Conservation (phyloP, 2,888 invertebrate genomes). For the Cremastobaeus sp. region DNA sequence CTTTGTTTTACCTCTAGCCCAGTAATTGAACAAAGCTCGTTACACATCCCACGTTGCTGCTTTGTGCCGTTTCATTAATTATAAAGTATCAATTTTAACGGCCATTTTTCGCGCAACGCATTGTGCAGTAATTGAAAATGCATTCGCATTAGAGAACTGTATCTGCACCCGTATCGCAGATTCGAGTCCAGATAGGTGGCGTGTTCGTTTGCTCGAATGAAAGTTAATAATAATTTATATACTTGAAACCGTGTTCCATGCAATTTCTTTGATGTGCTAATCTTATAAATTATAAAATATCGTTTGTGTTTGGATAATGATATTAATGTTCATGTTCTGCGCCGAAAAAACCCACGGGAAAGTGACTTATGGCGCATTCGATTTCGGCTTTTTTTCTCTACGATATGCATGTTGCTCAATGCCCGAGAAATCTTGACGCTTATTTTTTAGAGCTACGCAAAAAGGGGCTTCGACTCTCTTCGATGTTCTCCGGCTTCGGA, state of each 20-base stretch:
- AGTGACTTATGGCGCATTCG: slow-evolving; percentile 28
- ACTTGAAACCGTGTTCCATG: slow-evolving; percentile 12
- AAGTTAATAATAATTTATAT: slow-evolving; percentile 49
- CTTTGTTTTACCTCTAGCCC: slow-evolving; percentile 34
- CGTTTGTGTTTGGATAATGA: slow-evolving; percentile 1
- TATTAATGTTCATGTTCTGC: not conserved
- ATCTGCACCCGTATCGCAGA: slow-evolving; percentile 34
- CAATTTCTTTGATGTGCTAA: slow-evolving; percentile 20
- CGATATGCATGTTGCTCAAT: too few species aligned
- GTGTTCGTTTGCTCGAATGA: slow-evolving; percentile 16
- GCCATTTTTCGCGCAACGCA: slow-evolving; percentile 1
- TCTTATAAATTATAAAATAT: slow-evolving; percentile 34
- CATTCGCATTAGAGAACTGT: slow-evolving; percentile 23
- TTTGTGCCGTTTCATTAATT: slow-evolving; percentile 32
- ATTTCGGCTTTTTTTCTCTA: not conserved
- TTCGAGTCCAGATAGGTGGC: slow-evolving; percentile 15
- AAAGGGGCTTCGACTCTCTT: too few species aligned
- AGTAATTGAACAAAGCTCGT: slow-evolving; percentile 21
- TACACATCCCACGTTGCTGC: slow-evolving; percentile 17
- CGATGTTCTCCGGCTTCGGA: too few species aligned
- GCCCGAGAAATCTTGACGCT: too few species aligned
- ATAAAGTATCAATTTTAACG: slow-evolving; percentile 33
- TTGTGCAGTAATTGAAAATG: slow-evolving; percentile 21
- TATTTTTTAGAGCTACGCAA: too few species aligned
- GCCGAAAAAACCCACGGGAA: slow-evolving; percentile 16